phyloP scores from a whole-genome alignment of 2,888 invertebrate genomes.

The Lasioglossum vierecki region DNA sequence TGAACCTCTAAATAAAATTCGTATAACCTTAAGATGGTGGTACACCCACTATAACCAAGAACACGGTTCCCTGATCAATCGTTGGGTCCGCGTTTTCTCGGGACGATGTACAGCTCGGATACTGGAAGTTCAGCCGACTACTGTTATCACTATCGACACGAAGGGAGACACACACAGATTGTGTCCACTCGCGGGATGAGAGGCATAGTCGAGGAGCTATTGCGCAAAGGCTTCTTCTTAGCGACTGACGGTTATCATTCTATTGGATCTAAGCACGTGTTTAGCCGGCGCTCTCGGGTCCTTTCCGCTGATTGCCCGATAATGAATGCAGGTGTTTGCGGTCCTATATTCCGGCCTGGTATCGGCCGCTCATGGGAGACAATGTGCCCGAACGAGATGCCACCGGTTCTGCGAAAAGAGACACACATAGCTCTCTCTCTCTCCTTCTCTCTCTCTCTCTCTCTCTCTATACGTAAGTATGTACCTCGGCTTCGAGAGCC shows the following conservation, averaged over 20 bases:
- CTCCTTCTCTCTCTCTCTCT: too few relatives aligned
- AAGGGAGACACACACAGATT: constrained; percentile 11
- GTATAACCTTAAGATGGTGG: neutral
- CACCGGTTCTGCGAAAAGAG: constrained; percentile 20
- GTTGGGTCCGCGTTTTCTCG: neutral
- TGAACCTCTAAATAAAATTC: neutral
- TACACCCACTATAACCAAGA: neutral
- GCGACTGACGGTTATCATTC: constrained; percentile 48
- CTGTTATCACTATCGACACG: constrained; percentile 11
- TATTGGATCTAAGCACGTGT: constrained; percentile 57
- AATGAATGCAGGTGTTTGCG: constrained; percentile 45
- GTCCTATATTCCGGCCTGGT: constrained; percentile 29
- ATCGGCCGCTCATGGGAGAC: neutral
- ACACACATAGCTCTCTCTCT: neutral
- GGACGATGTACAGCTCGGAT: constrained; percentile 9
- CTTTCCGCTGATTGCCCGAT: constrained; percentile 57
- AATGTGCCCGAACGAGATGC: constrained; percentile 18
- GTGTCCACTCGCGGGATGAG: constrained; percentile 23
- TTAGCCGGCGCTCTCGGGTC: constrained; percentile 41
- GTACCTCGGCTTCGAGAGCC: neutral
- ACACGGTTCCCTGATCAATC: neutral
- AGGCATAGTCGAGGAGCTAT: constrained; percentile 34
- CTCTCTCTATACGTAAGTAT: neutral
- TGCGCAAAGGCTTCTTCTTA: constrained; percentile 47
- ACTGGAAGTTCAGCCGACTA: constrained; percentile 5